These are phyloP conservation scores for Cenopis cana DNA, from an alignment of 2,888 invertebrate species.

Conservation along the genomic window DNA sequence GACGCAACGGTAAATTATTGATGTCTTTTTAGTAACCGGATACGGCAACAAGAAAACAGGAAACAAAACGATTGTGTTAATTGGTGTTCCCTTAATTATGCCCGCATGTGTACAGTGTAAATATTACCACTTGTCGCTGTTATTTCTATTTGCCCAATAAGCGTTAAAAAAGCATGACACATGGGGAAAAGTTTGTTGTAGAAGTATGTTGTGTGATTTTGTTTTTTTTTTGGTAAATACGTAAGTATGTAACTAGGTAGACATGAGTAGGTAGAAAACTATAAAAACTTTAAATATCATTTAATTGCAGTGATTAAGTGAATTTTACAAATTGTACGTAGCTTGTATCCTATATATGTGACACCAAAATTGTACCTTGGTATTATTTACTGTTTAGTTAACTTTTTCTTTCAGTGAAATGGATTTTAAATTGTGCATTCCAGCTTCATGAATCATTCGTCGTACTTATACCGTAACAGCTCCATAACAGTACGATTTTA, in stretches of 20 bases:
- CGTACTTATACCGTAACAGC: background rate
- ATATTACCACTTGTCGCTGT: conserved; percentile 13
- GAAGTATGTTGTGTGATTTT: too few species aligned
- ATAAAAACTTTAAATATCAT: too few species aligned
- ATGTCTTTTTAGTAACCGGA: background rate
- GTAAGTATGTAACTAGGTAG: too few species aligned
- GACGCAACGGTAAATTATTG: too few species aligned
- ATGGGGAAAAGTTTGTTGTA: too few species aligned
- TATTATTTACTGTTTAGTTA: too few species aligned
- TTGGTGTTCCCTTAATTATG: conserved; percentile 17
- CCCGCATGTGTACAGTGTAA: conserved; percentile 25
- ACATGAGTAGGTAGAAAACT: too few species aligned
- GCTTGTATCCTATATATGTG: too few species aligned
- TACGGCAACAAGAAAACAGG: background rate
- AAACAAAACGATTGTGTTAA: conserved; percentile 1
- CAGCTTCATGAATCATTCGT: background rate
- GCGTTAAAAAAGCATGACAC: background rate
- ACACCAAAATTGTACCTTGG: too few species aligned
- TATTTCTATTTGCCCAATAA: conserved; percentile 8
- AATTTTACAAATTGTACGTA: too few species aligned
- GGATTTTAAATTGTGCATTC: background rate
- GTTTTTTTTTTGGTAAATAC: too few species aligned
- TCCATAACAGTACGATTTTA: background rate
- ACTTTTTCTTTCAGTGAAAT: background rate
- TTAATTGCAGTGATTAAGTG: too few species aligned